phyloP scores from a whole-genome alignment of 2,888 invertebrate species.

The Nomada goodeniana region DNA sequence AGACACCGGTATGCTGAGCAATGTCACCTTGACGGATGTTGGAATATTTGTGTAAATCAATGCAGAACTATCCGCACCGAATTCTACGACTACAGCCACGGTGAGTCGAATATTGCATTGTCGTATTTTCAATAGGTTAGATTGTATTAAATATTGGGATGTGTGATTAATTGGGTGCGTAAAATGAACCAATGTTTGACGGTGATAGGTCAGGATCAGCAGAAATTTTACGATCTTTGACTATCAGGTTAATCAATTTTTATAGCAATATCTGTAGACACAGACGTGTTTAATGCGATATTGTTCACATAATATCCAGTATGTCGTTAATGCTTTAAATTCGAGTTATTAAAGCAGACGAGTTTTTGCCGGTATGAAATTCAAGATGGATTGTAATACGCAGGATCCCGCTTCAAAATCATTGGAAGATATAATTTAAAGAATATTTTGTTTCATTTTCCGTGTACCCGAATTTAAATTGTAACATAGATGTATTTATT shows the following conservation, averaged over 20 bases:
- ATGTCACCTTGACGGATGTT: neutral
- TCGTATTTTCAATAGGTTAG: neutral
- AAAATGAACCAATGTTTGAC: neutral
- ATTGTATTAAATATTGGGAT: neutral
- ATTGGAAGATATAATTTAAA: constrained; percentile 6
- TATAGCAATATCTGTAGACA: no score
- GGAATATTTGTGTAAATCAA: neutral
- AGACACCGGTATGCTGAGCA: neutral
- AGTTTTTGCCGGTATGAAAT: neutral
- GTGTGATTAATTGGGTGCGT: neutral
- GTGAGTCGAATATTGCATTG: constrained; percentile 16
- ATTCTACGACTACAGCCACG: neutral
- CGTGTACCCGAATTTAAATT: neutral
- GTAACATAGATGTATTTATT: neutral
- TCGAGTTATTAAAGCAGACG: neutral
- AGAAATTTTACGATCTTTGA: neutral
- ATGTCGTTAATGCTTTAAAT: neutral
- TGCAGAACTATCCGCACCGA: no score
- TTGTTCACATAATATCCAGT: neutral
- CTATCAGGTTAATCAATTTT: neutral
- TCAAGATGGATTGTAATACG: neutral
- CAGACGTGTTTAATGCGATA: neutral
- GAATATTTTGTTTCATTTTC: neutral
- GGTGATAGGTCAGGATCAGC: neutral
- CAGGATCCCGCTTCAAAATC: no score